A percentile compares a stretch with the other conserved stretches of the same genome.
Evolutionary conservation across 2,888 invertebrate genomes (phyloP).

Genomic region (Euproctis similis): DNA sequence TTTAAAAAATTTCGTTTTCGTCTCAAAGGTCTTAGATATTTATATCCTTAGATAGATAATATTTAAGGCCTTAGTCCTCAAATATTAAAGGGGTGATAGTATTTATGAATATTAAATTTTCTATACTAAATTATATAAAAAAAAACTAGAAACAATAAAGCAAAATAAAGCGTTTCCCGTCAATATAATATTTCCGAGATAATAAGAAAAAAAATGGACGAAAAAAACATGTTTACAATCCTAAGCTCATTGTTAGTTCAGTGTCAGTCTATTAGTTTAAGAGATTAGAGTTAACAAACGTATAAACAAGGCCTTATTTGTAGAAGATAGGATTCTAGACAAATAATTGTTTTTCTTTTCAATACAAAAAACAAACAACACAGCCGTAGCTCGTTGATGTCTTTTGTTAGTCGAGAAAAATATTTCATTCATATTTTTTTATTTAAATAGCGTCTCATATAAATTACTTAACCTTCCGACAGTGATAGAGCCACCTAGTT

Average conservation of each 20-base stretch:
- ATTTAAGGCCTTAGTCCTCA: too few relatives aligned
- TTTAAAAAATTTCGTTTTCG: too few relatives aligned
- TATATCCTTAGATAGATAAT: too few relatives aligned
- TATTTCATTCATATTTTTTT: not conserved
- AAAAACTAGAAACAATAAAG: too few relatives aligned
- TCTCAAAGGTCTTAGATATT: too few relatives aligned
- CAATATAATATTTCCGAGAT: too few relatives aligned
- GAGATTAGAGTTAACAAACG: slow-evolving; percentile 5
- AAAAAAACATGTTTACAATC: not conserved
- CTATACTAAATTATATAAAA: too few relatives aligned
- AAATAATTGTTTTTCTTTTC: not conserved
- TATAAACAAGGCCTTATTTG: slow-evolving; percentile 5
- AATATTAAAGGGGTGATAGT: too few relatives aligned
- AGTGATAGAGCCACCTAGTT: too few relatives aligned
- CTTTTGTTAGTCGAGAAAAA: slow-evolving; percentile 6
- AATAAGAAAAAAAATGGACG: too few relatives aligned
- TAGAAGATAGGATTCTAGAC: not conserved
- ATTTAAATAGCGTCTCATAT: not conserved
- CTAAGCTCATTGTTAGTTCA: slow-evolving; percentile 4
- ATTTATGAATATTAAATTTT: too few relatives aligned
- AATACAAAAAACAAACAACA: not conserved
- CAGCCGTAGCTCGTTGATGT: slow-evolving; percentile 31
- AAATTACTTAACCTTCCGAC: not conserved
- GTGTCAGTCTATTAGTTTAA: slow-evolving; percentile 6
- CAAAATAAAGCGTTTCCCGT: too few relatives aligned